Evolutionary conservation across 64 coral and sea anemone species (phyloP).

Genomic region (Trachythela sp.): DNA sequence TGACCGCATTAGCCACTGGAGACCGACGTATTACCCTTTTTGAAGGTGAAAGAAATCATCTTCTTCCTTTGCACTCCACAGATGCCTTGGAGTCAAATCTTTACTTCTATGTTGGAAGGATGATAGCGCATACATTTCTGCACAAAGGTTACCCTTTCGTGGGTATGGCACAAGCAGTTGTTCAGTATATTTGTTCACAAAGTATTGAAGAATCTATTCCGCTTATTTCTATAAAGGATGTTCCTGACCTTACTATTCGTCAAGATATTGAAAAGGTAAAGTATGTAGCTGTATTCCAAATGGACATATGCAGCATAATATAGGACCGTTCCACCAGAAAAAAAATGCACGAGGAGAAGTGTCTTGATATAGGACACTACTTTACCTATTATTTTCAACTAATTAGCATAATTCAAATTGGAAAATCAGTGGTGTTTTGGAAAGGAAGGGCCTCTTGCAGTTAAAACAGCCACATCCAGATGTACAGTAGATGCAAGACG

Average conservation of each 20-base stretch:
- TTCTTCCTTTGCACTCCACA: slow-evolving; percentile 17
- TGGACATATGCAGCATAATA: too few species aligned
- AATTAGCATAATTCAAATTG: too few species aligned
- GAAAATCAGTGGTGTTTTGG: too few species aligned
- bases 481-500: too few species aligned
- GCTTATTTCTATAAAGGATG: neutral
- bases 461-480: too few species aligned
- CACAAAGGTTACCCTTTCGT: slow-evolving; percentile 35
- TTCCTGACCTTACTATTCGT: slow-evolving; percentile 19
- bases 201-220: slow-evolving; percentile 25
- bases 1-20: slow-evolving; percentile 19
- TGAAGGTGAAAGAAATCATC: slow-evolving; percentile 33
- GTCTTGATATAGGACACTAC: too few species aligned
- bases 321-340: too few species aligned
- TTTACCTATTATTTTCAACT: too few species aligned
- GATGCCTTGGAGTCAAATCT: slow-evolving; percentile 27
- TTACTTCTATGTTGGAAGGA: slow-evolving; percentile 8
- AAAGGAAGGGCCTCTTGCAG: too few species aligned
- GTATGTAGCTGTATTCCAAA: neutral
- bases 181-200: neutral
- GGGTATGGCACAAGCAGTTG: slow-evolving; percentile 14
- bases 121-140: slow-evolving; percentile 23
- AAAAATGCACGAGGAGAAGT: too few species aligned
- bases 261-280: slow-evolving; percentile 24
- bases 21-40: neutral